phyloP scores from a whole-genome alignment of 2,113 vertebrate genomes.

The Sturnus vulgaris region DNA sequence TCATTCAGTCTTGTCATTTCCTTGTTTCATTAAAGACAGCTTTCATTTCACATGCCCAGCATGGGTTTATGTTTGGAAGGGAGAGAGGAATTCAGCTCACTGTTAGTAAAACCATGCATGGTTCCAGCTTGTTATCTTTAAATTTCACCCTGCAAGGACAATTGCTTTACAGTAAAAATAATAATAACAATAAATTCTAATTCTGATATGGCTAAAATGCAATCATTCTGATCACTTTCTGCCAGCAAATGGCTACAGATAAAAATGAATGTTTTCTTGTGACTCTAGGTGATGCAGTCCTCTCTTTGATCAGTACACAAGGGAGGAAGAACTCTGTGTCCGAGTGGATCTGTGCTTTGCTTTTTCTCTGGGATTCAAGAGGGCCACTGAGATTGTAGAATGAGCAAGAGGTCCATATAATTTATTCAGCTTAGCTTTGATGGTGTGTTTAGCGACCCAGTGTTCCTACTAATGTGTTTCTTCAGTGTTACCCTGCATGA shows the following conservation, averaged over 20 bases:
- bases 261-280: background rate
- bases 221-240: background rate
- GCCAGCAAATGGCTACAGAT: background rate
- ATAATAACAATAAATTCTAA: background rate
- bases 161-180: constrained; percentile 20
- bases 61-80: background rate
- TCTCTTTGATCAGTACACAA: background rate
- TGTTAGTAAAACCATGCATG: background rate
- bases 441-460: background rate
- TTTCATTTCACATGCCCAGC: constrained; percentile 42
- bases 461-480: background rate
- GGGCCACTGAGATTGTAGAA: background rate
- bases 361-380: background rate
- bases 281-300: background rate
- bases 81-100: background rate
- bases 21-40: constrained; percentile 34
- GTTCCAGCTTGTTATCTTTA: constrained; percentile 26
- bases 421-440: background rate
- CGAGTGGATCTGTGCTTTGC: accelerated
- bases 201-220: background rate
- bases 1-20: constrained; percentile 4
- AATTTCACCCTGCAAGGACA: constrained; percentile 8
- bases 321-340: background rate
- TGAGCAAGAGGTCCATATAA: background rate
- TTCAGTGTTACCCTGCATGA: background rate